Percentiles rank a stretch among this genome's conserved stretches.
Evolutionary conservation across 2,888 invertebrate genomes (phyloP).

Genomic region (Dioctria linearis): DNA sequence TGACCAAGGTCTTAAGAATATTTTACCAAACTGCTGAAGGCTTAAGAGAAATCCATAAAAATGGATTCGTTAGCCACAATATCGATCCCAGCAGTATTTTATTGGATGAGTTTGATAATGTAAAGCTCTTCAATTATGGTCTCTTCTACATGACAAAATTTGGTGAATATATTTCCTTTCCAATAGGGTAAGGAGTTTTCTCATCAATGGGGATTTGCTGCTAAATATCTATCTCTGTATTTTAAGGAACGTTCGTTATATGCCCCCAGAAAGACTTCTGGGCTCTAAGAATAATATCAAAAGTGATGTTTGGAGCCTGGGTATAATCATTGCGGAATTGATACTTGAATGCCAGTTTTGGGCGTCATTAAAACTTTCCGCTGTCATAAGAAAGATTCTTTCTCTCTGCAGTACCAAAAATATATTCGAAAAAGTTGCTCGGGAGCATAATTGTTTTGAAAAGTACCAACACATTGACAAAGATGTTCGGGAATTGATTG

Average conservation of each 20-base stretch:
- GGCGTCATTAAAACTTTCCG: slow-evolving; percentile 82
- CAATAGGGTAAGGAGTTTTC: slow-evolving; percentile 78
- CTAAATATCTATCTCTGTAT: slow-evolving; percentile 50
- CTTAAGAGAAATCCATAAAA: slow-evolving; percentile 80
- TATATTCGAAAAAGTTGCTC: slow-evolving; percentile 81
- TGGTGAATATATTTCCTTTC: slow-evolving; percentile 91
- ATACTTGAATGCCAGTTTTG: slow-evolving; percentile 81
- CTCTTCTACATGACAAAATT: slow-evolving; percentile 91
- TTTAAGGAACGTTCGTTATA: slow-evolving; percentile 81
- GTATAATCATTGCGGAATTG: slow-evolving; percentile 89
- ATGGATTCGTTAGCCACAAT: slow-evolving; percentile 84
- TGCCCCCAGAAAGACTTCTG: slow-evolving; percentile 86
- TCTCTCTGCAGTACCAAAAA: slow-evolving; percentile 71
- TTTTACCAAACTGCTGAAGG: slow-evolving; percentile 83
- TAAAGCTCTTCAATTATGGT: slow-evolving; percentile 95
- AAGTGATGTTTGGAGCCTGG: slow-evolving; percentile 94
- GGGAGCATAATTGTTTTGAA: slow-evolving; percentile 80
- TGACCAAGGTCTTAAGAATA: slow-evolving; percentile 76
- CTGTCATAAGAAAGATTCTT: slow-evolving; percentile 80
- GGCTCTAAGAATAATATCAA: slow-evolving; percentile 79
- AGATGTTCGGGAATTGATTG: slow-evolving; percentile 74
- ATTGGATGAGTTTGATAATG: slow-evolving; percentile 79
- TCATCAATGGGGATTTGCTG: slow-evolving; percentile 7
- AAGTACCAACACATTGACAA: slow-evolving; percentile 62
- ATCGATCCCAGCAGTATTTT: slow-evolving; percentile 88